Percentiles rank a stretch among this genome's conserved stretches.
phyloP scores from a whole-genome alignment of 2,113 vertebrate species.

The Cynopterus brachyotis region DNA sequence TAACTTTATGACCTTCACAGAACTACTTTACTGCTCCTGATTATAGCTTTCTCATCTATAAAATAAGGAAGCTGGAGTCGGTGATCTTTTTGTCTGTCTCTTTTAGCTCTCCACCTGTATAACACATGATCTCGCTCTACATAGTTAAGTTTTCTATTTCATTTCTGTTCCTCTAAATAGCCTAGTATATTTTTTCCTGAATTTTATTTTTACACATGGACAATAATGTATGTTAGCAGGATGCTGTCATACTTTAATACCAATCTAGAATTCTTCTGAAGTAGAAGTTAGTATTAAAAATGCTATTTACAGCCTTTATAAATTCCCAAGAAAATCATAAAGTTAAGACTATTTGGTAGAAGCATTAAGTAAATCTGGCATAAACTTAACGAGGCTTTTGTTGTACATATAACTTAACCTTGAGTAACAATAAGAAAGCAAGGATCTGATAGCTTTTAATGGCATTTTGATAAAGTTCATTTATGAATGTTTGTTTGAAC shows the following conservation, averaged over 20 bases:
- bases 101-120: background rate
- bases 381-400: constrained; percentile 18
- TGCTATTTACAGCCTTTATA: background rate
- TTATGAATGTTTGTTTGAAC: constrained; percentile 33
- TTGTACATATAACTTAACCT: constrained; percentile 12
- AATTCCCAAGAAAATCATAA: background rate
- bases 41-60: background rate
- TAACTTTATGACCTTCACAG: background rate
- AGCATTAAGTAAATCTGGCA: background rate
- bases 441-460: background rate
- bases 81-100: background rate
- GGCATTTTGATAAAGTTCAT: constrained; percentile 35
- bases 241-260: background rate
- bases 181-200: background rate
- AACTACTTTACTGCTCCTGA: background rate
- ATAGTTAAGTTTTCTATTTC: background rate
- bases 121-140: background rate
- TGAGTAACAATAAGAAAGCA: constrained; percentile 24
- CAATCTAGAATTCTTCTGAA: background rate
- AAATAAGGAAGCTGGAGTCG: background rate
- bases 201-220: background rate
- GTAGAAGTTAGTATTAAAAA: background rate
- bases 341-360: background rate
- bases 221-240: background rate
- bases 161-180: constrained; percentile 3